phyloP scores from a whole-genome alignment of 1,140 invertebrate species.

The Trichonephila clavata region DNA sequence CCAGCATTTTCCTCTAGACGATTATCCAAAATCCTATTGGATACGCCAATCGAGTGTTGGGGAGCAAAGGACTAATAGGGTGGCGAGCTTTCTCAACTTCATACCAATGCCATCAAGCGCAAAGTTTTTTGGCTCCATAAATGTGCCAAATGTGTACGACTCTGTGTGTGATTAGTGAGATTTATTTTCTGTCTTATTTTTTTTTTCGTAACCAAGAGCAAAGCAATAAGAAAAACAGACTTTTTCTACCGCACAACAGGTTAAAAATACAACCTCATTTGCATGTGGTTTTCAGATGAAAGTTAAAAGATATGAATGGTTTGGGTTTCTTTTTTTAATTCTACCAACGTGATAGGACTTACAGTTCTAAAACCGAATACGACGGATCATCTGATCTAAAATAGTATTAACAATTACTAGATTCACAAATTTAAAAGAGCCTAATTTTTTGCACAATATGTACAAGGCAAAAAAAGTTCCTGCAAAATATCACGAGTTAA shows the following conservation, averaged over 20 bases:
- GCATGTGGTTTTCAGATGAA: no score
- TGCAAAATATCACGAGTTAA: no score
- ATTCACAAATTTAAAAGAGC: no score
- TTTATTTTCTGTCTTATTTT: conserved; percentile 45
- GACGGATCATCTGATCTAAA: no score
- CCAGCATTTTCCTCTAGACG: not conserved
- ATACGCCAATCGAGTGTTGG: conserved; percentile 45
- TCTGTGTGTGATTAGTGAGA: conserved; percentile 68
- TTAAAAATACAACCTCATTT: not conserved
- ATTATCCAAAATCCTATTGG: conserved; percentile 48
- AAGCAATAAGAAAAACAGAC: not conserved
- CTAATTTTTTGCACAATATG: no score
- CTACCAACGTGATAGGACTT: not conserved
- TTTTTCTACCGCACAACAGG: not conserved
- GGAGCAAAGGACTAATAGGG: conserved; percentile 22
- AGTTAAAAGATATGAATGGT: not conserved
- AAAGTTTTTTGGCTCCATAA: not conserved
- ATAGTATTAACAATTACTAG: no score
- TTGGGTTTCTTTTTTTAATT: not conserved
- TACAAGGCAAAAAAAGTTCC: no score
- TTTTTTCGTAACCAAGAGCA: not conserved
- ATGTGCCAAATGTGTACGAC: conserved; percentile 43
- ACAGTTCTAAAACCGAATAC: no score
- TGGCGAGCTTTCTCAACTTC: conserved; percentile 47
- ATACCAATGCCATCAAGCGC: not conserved